A percentile compares a stretch with the other conserved stretches of the same genome.
Conservation (phyloP, 1,140 invertebrate genomes). For the Drosophila watanabei region DNA sequence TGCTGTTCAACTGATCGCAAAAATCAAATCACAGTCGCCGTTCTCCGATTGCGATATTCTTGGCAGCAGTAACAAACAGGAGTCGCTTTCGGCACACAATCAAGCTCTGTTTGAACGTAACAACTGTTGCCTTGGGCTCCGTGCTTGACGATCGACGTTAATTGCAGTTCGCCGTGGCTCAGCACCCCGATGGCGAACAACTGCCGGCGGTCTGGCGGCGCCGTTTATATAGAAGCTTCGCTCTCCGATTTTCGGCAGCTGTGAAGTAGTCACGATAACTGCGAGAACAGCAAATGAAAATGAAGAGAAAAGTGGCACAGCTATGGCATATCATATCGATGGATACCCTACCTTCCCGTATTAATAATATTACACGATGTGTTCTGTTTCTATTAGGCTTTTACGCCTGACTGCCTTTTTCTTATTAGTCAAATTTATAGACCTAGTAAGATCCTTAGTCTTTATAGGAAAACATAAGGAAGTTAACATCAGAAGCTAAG, state of each 20-base stretch:
- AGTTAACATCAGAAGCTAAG: background rate
- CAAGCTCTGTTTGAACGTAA: slow-evolving; percentile 16
- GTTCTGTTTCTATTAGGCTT: background rate
- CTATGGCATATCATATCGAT: background rate
- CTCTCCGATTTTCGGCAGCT: slow-evolving; percentile 20
- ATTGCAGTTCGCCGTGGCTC: slow-evolving; percentile 41
- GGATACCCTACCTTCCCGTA: slow-evolving; percentile 12
- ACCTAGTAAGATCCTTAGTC: background rate
- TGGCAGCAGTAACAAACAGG: slow-evolving; percentile 26
- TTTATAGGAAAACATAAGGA: background rate
- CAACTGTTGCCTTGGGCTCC: slow-evolving; percentile 14
- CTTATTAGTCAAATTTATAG: background rate
- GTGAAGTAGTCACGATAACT: slow-evolving; percentile 36
- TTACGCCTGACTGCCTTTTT: background rate
- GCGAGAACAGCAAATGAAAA: slow-evolving; percentile 23
- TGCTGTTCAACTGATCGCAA: slow-evolving; percentile 50
- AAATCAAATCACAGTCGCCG: slow-evolving; percentile 8
- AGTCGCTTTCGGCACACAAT: slow-evolving; percentile 11
- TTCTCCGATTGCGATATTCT: slow-evolving; percentile 44
- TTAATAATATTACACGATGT: too few species aligned
- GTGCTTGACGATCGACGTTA: slow-evolving; percentile 46
- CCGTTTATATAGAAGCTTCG: slow-evolving; percentile 9
- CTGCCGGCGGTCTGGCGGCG: slow-evolving; percentile 6
- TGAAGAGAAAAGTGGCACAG: background rate
- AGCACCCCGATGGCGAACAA: slow-evolving; percentile 3